A percentile compares a stretch with the other conserved stretches of the same genome.
These are phyloP conservation scores for Venturia canescens DNA, from an alignment of 1,140 invertebrate genomes.

Conservation along the genomic window DNA sequence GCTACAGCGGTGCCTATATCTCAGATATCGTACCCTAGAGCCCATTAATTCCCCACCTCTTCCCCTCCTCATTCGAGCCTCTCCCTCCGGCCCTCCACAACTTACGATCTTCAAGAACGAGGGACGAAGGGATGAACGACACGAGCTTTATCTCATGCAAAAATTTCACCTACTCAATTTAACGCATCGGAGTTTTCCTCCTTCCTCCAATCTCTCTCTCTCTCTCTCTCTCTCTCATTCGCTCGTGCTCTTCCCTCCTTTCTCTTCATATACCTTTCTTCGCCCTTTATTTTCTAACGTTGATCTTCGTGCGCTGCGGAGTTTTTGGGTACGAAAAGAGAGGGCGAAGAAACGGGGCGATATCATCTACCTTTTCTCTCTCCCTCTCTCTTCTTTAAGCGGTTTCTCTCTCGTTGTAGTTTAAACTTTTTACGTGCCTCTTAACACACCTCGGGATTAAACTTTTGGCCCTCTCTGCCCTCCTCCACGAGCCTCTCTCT, in stretches of 20 bases:
- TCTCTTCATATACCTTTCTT: not conserved
- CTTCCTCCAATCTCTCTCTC: not conserved
- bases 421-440: constrained; percentile 70
- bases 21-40: constrained; percentile 11
- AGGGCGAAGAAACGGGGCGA: constrained; percentile 49
- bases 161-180: constrained; percentile 44
- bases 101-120: not conserved
- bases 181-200: constrained; percentile 43
- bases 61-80: no score
- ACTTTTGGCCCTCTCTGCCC: constrained; percentile 60
- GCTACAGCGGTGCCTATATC: not conserved
- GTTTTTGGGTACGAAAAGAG: constrained; percentile 14
- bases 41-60: not conserved
- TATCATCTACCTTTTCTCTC: constrained; percentile 58
- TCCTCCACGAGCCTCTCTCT: not conserved
- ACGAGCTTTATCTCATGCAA: constrained; percentile 38
- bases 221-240: not conserved
- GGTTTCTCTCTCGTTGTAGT: constrained; percentile 54
- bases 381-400: no score
- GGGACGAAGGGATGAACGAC: not conserved
- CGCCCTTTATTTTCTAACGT: constrained; percentile 30
- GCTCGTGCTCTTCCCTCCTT: not conserved
- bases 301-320: constrained; percentile 28
- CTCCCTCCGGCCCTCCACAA: not conserved
- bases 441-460: constrained; percentile 64